A percentile compares a stretch with the other conserved stretches of the same genome.
Conservation (phyloP, 2,797 vertebrate genomes). For the Neomorphus geoffroyi region DNA sequence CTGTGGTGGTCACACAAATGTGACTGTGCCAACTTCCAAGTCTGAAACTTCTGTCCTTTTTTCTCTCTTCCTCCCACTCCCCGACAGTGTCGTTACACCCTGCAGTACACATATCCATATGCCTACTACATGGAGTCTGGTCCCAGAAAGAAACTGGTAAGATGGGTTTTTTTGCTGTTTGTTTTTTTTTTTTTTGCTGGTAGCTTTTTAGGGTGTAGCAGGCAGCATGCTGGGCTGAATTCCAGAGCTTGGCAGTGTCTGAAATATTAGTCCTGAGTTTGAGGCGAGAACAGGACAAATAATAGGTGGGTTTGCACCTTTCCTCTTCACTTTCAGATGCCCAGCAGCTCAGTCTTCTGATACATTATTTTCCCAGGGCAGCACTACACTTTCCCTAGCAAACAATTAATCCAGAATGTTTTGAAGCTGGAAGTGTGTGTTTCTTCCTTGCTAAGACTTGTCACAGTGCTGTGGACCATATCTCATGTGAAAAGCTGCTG, state of each 20-base stretch:
- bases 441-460: slow-evolving; percentile 25
- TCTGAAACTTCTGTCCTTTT: slow-evolving; percentile 19
- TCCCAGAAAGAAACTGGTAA: slow-evolving; percentile 97
- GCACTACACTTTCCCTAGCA: slow-evolving; percentile 15
- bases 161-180: slow-evolving; percentile 46
- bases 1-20: neutral
- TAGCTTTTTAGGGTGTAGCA: neutral
- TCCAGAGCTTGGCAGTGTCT: neutral
- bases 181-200: neutral
- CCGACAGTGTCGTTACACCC: slow-evolving; percentile 94
- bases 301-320: neutral
- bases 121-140: slow-evolving; percentile 99
- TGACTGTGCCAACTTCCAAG: neutral
- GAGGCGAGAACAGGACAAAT: neutral
- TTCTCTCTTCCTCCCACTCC: neutral
- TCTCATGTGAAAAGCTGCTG: neutral
- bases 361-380: neutral
- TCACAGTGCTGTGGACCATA: neutral
- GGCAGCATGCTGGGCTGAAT: neutral
- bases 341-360: neutral
- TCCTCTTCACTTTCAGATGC: neutral
- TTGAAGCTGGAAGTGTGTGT: neutral
- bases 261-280: neutral
- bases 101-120: slow-evolving; percentile 99
- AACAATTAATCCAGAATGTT: slow-evolving; percentile 19